A percentile compares a stretch with the other conserved stretches of the same genome.
Evolutionary conservation across 2,888 invertebrate genomes (phyloP).

Genomic region (Atethmia centrago): DNA sequence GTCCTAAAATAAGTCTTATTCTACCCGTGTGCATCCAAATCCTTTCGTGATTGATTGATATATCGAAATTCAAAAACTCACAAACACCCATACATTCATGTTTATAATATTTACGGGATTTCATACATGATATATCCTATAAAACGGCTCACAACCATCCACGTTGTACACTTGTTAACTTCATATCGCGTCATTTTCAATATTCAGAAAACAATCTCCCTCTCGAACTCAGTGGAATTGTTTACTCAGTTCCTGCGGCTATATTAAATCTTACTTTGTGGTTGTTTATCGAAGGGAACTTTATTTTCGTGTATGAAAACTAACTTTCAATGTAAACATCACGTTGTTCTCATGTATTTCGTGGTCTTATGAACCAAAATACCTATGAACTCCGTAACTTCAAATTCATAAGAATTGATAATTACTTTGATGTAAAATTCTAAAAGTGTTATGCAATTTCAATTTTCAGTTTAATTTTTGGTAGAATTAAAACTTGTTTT

Average conservation of each 20-base stretch:
- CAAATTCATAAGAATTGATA: neutral
- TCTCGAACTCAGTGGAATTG: constrained; percentile 60
- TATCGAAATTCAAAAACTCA: neutral
- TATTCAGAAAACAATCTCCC: constrained; percentile 55
- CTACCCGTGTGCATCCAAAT: neutral
- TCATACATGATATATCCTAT: neutral
- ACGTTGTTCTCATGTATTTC: neutral
- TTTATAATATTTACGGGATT: neutral
- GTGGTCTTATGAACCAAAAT: neutral
- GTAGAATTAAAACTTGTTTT: neutral
- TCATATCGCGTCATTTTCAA: constrained; percentile 32
- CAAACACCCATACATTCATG: neutral
- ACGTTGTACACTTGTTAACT: neutral
- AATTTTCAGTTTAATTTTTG: too few relatives aligned
- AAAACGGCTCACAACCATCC: neutral
- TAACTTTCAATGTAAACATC: constrained; percentile 50
- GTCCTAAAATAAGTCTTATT: neutral
- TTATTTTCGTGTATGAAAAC: constrained; percentile 60
- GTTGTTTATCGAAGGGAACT: constrained; percentile 54
- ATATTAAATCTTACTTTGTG: constrained; percentile 68
- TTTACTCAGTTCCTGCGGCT: constrained; percentile 60
- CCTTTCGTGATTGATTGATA: neutral
- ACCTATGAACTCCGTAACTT: neutral
- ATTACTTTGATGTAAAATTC: neutral
- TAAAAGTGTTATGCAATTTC: neutral